Conservation (phyloP, 2,888 invertebrate species). For the Ecliptopera silaceata region DNA sequence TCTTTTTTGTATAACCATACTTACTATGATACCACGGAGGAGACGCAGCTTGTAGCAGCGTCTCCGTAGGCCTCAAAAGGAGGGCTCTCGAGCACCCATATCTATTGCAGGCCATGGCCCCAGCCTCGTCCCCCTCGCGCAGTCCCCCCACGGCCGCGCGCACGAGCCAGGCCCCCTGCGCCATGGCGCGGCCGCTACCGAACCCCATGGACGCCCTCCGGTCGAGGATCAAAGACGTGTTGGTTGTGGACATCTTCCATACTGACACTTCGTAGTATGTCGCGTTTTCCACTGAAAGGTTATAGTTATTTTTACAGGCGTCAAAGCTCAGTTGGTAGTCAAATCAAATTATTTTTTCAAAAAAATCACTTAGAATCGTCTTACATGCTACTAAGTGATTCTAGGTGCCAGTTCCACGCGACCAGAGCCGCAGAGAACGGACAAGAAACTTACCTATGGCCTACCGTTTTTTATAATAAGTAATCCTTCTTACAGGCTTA, state of each 20-base stretch:
- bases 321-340: no score
- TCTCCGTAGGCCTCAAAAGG: conserved; percentile 67
- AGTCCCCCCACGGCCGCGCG: conserved; percentile 62
- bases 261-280: conserved; percentile 76
- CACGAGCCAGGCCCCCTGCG: conserved; percentile 59
- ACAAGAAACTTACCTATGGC: no score
- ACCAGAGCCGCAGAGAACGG: no score
- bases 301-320: no score
- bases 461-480: no score
- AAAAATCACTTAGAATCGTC: no score
- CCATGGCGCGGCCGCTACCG: conserved; percentile 61
- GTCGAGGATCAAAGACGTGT: conserved; percentile 66
- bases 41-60: conserved; percentile 59
- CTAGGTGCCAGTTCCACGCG: no score
- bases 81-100: conserved; percentile 71
- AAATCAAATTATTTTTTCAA: no score
- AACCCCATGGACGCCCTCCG: conserved; percentile 68
- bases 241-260: conserved; percentile 72
- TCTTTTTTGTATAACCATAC: no score
- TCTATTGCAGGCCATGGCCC: conserved; percentile 72
- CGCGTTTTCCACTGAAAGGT: conserved; percentile 69
- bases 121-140: conserved; percentile 67
- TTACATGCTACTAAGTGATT: no score
- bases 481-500: no score
- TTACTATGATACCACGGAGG: conserved; percentile 75